Evolutionary conservation across 1,140 invertebrate genomes (phyloP).

Genomic region (Hermetia illucens): DNA sequence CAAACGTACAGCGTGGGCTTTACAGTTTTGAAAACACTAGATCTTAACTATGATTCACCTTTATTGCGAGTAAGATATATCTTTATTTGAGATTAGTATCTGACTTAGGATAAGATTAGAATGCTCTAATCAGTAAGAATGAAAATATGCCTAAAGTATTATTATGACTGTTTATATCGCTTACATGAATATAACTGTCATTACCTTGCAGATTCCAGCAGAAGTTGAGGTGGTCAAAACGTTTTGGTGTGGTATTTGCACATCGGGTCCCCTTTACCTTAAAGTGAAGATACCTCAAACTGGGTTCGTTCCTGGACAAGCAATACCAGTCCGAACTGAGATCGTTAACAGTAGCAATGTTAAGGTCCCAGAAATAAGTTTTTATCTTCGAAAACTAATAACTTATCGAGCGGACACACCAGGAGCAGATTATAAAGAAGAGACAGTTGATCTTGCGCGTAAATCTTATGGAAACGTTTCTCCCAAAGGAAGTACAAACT

Average conservation of each 20-base stretch:
- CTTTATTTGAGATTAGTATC: neutral
- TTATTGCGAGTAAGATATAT: conserved; percentile 9
- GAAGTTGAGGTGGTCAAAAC: conserved; percentile 14
- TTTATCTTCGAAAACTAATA: conserved; percentile 29
- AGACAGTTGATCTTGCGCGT: conserved; percentile 33
- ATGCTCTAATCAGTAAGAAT: conserved; percentile 4
- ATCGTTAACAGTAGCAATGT: conserved; percentile 32
- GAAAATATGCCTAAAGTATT: too few species aligned
- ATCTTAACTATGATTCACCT: conserved; percentile 20
- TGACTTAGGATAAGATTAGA: neutral
- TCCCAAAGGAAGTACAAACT: neutral
- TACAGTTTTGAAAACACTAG: conserved; percentile 22
- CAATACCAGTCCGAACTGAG: conserved; percentile 14
- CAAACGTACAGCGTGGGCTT: conserved; percentile 12
- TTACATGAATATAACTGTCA: neutral
- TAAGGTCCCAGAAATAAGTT: conserved; percentile 27
- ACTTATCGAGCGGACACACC: conserved; percentile 29
- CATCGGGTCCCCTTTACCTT: conserved; percentile 15
- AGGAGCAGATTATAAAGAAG: conserved; percentile 32
- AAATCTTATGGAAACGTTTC: neutral
- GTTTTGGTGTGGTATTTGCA: conserved; percentile 21
- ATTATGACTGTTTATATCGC: neutral
- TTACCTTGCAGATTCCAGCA: conserved; percentile 13
- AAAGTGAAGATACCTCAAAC: conserved; percentile 17
- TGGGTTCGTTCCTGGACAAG: conserved; percentile 24